Evolutionary conservation across 2,888 invertebrate species (phyloP), one percentile per base, ranked within the genome.

Genomic region (Auanema sp.): DNA sequence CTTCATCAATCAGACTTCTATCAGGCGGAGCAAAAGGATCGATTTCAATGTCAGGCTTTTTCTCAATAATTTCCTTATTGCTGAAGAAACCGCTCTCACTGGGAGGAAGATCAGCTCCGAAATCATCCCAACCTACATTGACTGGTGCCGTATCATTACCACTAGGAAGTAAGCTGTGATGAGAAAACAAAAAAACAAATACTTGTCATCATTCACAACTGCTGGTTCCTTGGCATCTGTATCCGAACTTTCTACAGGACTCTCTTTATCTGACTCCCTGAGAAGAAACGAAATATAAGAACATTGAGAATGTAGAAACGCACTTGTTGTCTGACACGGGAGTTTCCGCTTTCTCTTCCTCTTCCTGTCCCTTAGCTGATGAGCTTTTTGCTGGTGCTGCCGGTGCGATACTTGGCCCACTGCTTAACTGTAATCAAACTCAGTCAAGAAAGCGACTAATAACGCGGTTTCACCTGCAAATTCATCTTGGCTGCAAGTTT

Each of bases 61-160:
- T 18, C 8, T n/a, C 58, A 24, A 58, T 6, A 47, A 14, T 21
- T 16, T 54, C 71, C 43, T 71, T 69, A 11, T 71, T 74, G 3
- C 70, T 66, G 64, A 81, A 81, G 66, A 82, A 80, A 23, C 78
- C 82, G 25, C 77, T 77, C 50, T 82, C 82, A 49, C 80, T 80
- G 0, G 79, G 72, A 6, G 80, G 79, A 25, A 81, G 62, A 52
- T 68, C 70, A 40, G 76, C 73, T 11, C 70, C 71, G 3, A 78
- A 60, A n/a, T 68, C 71, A 47, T 76, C 78, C 59, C 79, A 79
- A 14, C 72, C 79, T 1, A 77, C 72, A 77, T 78, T 77, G 44
- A 66, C 67, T 1, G 76, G 74, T 6, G 71, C 75, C 47, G 71
- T 64, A 42, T 71, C 71, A 57, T 71, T 33, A 8, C 50, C 33